Base-by-base conservation (phyloP, 2,797 vertebrate genomes). In the Sebastes aleutianus region DNA sequence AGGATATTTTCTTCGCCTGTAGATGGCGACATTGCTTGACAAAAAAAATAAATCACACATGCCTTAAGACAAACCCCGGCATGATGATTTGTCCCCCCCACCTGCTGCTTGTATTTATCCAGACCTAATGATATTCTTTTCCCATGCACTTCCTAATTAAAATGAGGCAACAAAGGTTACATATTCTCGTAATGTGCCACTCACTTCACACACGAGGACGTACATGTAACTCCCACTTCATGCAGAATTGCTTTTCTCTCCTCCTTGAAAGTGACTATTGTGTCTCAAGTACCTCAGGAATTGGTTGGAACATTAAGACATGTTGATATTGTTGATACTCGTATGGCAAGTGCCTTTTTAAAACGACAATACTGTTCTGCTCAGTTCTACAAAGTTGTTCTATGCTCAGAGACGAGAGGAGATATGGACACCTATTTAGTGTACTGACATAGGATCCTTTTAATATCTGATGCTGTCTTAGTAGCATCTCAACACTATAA, bases 11-110 rank as follows among this genome's bases (percentile, higher is more conserved):
- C 66, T 64, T 87, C 65, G 67, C 97, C 97, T 97, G 97, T 98
- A 98, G 97, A 96, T 98, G 97, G 97, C 97, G 96, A 97, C 96
- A 97, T 96, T 97, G 96, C 93, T 96, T 96, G 95, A 91, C 85
- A 86, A 95, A 96, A 94, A 79, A 77, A 58, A 75, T 73, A 78
- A 85, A 74, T 65, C 64, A 5, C 53, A 83, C 53, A 83, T 72
- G 43, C 74, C 79, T 75, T 59, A 61, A 88, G 66, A 81, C 78
- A 71, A 90, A 89, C 87, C 74, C 43, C 3, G 9, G 78, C 70
- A 20, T 67, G 71, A 73, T 76, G 76, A 85, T 87, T 89, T 91
- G 75, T 88, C 58, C 78, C 83, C 76, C 74, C 65, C 82, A 85
- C 76, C 90, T 90, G 77, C 92, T 83, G 79, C 81, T 85, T 88